These are phyloP conservation scores for Diglossa cyanea DNA, from an alignment of 2,797 vertebrate genomes.

Conservation along the genomic window DNA sequence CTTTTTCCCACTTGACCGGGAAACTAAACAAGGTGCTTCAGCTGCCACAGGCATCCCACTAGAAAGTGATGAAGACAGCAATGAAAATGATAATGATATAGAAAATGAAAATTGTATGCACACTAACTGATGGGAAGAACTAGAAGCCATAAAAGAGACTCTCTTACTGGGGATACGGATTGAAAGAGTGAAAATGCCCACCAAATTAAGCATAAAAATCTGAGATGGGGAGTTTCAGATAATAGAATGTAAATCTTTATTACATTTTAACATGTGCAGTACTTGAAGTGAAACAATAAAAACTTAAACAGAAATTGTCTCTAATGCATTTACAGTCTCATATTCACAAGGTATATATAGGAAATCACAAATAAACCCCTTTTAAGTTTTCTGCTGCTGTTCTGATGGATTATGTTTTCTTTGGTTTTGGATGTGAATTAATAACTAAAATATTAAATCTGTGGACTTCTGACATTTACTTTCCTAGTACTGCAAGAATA, in stretches of 20 bases:
- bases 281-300: conserved; percentile 83
- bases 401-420: conserved; percentile 78
- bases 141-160: conserved; percentile 89
- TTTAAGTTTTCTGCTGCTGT: conserved; percentile 81
- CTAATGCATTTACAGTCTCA: conserved; percentile 81
- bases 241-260: conserved; percentile 81
- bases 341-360: conserved; percentile 83
- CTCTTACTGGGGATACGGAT: conserved; percentile 69
- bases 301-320: conserved; percentile 81
- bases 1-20: conserved; percentile 92
- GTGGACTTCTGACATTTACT: conserved; percentile 75
- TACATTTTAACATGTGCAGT: conserved; percentile 82
- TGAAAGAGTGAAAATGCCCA: conserved; percentile 72
- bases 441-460: conserved; percentile 74
- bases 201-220: conserved; percentile 76
- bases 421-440: conserved; percentile 79
- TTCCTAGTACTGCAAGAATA: conserved; percentile 75
- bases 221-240: conserved; percentile 81
- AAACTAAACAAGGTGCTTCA: conserved; percentile 83
- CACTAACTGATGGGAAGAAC: conserved; percentile 86
- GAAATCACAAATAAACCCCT: conserved; percentile 81
- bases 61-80: conserved; percentile 90
- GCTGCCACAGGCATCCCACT: conserved; percentile 79
- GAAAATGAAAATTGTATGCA: conserved; percentile 92
- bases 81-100: conserved; percentile 87